Evolutionary conservation across 2,113 vertebrate species (phyloP).

Genomic region (Pterocles burchelli): DNA sequence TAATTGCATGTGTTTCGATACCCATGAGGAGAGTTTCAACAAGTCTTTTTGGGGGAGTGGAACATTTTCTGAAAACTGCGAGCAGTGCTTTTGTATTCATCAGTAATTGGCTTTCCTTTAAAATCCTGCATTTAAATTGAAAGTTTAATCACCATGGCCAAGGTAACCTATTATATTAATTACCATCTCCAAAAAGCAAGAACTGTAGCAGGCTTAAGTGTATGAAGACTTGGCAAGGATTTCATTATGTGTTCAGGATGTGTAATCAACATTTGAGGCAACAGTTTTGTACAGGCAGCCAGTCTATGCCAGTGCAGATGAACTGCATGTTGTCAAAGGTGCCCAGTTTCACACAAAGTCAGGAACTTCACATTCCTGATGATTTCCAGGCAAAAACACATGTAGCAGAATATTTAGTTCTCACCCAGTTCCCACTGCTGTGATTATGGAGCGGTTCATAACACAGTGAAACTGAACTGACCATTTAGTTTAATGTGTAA

Average conservation of each 20-base stretch:
- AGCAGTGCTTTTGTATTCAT: not conserved
- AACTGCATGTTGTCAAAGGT: not conserved
- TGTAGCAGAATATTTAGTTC: not conserved
- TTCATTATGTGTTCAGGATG: not conserved
- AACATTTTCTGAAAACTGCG: not conserved
- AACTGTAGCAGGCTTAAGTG: not conserved
- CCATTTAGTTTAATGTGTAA: slow-evolving; percentile 28
- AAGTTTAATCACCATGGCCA: not conserved
- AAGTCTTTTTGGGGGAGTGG: not conserved
- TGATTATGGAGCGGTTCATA: not conserved
- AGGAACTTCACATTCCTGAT: not conserved
- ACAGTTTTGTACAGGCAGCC: not conserved
- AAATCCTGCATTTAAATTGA: not conserved
- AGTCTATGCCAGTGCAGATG: not conserved
- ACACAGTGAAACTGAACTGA: not conserved
- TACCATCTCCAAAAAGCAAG: not conserved
- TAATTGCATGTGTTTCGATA: not conserved
- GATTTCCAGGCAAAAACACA: not conserved
- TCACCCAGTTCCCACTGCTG: not conserved
- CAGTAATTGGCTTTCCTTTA: not conserved
- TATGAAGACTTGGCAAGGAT: not conserved
- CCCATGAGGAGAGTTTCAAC: not conserved
- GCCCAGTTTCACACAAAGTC: not conserved
- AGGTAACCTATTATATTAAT: not conserved
- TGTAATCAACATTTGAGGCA: not conserved